A percentile compares a stretch with the other conserved stretches of the same genome.
Conservation (phyloP, 2,888 invertebrate genomes). For the Laothoe populi region DNA sequence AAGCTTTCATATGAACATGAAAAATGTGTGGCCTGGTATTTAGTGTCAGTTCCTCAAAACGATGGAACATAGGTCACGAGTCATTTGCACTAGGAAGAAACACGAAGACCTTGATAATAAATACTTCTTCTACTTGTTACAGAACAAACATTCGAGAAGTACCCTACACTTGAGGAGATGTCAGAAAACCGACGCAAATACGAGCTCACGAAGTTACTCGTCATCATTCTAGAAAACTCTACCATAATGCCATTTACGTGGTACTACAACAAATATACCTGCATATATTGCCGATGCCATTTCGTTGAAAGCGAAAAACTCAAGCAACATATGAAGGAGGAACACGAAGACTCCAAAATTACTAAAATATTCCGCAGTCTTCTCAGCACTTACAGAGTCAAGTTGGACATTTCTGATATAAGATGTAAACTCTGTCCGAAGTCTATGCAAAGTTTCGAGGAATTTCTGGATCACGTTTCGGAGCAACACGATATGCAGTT, state of each 20-base stretch:
- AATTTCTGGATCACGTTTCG: slow-evolving; percentile 47
- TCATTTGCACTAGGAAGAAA: neutral
- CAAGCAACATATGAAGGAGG: slow-evolving; percentile 49
- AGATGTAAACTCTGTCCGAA: slow-evolving; percentile 52
- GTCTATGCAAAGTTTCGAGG: slow-evolving; percentile 44
- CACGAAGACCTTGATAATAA: neutral
- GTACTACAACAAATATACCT: slow-evolving; percentile 54
- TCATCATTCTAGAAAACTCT: slow-evolving; percentile 51
- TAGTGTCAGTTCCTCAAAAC: too few species aligned
- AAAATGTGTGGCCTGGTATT: too few species aligned
- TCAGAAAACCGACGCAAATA: slow-evolving; percentile 41
- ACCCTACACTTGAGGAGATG: slow-evolving; percentile 33
- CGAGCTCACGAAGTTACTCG: slow-evolving; percentile 45
- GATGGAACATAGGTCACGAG: too few species aligned
- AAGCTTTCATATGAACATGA: too few species aligned
- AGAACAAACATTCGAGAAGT: slow-evolving; percentile 32
- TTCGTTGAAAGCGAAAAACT: slow-evolving; percentile 48
- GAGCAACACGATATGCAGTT: slow-evolving; percentile 47
- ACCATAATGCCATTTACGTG: slow-evolving; percentile 58
- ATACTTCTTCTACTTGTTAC: slow-evolving; percentile 36
- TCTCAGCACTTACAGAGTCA: slow-evolving; percentile 47
- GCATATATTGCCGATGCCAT: slow-evolving; percentile 55
- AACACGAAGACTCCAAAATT: slow-evolving; percentile 50
- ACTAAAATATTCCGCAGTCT: slow-evolving; percentile 43
- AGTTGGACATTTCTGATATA: slow-evolving; percentile 54